Base-by-base conservation (phyloP, 2,113 vertebrate species). In the Dasyurus viverrinus region DNA sequence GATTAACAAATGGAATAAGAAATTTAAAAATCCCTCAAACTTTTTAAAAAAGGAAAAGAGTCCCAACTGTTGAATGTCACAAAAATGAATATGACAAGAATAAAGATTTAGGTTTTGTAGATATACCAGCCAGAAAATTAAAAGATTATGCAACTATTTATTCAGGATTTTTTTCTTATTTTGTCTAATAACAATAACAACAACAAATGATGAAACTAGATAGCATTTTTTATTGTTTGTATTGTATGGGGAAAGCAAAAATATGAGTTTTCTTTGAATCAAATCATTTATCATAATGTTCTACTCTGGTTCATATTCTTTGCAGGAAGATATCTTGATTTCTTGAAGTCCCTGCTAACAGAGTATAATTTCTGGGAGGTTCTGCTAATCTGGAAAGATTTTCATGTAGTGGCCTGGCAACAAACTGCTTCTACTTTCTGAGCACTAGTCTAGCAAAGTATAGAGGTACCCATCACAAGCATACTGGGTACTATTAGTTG, bases 21-120 rank as follows among this genome's bases (percentile, higher is more conserved):
- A 97, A 96, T 97, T 97, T 96, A 97, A 89, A 96, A 92, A 14
- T 11, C 95, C 91, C 55, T 93, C 89, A 91, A 90, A 68, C 90
- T 95, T 94, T 94, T 96, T 60, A 95, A 96, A 95, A 52, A 53
- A 84, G 23, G 89, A n/a, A 92, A 95, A 92, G 53, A 93, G 22
- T 8, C 93, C 48, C 89, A 95, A 95, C 94, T 89, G 24, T 60
- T 97, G 92, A 96, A 97, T 97, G 47, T 25, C 93, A 92, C 95
- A 89, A 95, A 94, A 95, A 93, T 84, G 94, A 95, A 94, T 55
- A n/a, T 10, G 84, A 10, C 92, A 93, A 97, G 92, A 97, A 89
- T 93, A 95, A 89, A 93, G 94, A 94, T 27, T 30, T 54, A 91
- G 24, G n/a, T 53, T 97, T 96, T 96, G 89, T 94, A 91, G 91